These are phyloP conservation scores for Tineola bisselliella DNA, from an alignment of 2,888 invertebrate genomes.

Conservation along the genomic window DNA sequence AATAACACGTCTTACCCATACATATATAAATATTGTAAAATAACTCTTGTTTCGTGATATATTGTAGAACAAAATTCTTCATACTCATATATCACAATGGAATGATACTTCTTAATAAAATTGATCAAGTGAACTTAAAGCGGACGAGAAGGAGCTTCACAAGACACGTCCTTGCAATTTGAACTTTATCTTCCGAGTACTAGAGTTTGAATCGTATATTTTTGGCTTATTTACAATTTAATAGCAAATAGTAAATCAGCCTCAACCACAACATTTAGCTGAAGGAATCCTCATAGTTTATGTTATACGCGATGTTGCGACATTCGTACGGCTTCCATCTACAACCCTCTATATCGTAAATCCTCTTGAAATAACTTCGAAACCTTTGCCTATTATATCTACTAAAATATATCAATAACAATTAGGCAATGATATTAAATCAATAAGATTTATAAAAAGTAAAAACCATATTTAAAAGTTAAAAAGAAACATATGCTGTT, in stretches of 20 bases:
- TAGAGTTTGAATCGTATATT: background rate
- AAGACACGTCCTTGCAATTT: background rate
- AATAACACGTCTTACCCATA: no score
- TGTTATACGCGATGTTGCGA: background rate
- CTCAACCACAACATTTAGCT: background rate
- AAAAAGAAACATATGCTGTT: no score
- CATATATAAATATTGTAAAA: no score
- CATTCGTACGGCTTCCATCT: background rate
- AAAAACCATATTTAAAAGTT: no score
- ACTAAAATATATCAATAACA: no score
- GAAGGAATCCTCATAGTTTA: background rate
- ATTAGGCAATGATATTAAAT: no score
- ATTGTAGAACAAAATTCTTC: background rate
- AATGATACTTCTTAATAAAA: background rate
- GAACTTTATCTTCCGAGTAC: background rate
- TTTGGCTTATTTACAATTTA: background rate
- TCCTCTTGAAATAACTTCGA: background rate
- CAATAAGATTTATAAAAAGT: no score
- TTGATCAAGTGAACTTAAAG: background rate
- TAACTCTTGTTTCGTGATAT: background rate
- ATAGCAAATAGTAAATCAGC: background rate
- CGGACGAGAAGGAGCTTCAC: background rate
- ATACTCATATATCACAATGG: background rate
- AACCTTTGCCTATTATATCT: background rate
- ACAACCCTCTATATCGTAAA: background rate